phyloP scores from a whole-genome alignment of 2,113 vertebrate genomes.

The Myxocyprinus asiaticus region DNA sequence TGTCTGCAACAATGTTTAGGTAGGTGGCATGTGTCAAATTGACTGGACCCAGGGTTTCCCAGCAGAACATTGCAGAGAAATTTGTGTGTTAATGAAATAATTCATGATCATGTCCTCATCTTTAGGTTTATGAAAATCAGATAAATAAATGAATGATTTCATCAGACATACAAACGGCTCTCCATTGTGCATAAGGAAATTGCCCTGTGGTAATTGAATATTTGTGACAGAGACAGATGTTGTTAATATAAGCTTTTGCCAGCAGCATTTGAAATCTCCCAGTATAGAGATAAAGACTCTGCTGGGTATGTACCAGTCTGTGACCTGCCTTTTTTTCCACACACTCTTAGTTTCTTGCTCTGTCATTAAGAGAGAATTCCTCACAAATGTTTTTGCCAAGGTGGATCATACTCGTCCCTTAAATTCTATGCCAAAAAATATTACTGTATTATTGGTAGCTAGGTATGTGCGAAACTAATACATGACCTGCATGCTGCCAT shows the following conservation, averaged over 20 bases:
- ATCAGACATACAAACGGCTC: constrained; percentile 8
- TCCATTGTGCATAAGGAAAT: constrained; percentile 26
- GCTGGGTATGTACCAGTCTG: neutral
- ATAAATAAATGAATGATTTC: constrained; percentile 17
- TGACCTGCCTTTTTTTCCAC: neutral
- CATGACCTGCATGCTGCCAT: too few relatives aligned
- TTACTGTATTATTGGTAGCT: too few relatives aligned
- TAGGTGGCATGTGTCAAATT: too few relatives aligned
- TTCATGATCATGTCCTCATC: neutral
- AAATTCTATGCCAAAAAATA: too few relatives aligned
- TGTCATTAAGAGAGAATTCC: too few relatives aligned
- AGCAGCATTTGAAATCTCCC: constrained; percentile 26
- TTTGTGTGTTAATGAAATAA: constrained; percentile 2
- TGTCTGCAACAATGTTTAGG: too few relatives aligned
- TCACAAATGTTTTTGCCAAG: too few relatives aligned
- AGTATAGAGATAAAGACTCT: constrained; percentile 4
- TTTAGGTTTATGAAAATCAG: constrained; percentile 40
- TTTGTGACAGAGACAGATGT: constrained; percentile 44
- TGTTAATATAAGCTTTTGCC: constrained; percentile 43
- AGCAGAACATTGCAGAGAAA: too few relatives aligned
- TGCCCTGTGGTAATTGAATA: constrained; percentile 48
- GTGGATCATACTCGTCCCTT: too few relatives aligned
- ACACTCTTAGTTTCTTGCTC: too few relatives aligned
- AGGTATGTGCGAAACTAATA: too few relatives aligned
- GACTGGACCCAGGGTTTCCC: too few relatives aligned